Base-by-base conservation (phyloP, 2,888 invertebrate species). In the Silvanus unidentatus region DNA sequence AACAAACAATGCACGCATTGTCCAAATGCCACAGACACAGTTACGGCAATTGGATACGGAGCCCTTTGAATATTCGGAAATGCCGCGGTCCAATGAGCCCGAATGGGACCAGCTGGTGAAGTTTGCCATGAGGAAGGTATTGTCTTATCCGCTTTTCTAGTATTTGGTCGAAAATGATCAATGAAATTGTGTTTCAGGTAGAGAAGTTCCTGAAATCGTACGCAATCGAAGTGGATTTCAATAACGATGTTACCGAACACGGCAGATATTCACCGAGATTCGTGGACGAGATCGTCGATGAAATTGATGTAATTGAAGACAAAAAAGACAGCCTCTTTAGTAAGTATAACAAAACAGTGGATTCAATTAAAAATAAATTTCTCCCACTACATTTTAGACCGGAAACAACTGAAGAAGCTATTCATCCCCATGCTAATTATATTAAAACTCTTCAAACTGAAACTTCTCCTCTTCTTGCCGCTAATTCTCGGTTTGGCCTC, bases 81-180 rank as follows among this genome's bases (percentile, higher is more conserved):
- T 81, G 55, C 78, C 87, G 1, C 76, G 87, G 43, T 77, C 83
- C 16, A 81, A 81, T 10, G 88, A 89, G 55, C 79, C 82, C 0
- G 88, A 89, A 65, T 90, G 89, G 89, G 88, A 88, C 60, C 80
- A 82, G 30, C 73, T 89, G 22, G 78, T 88, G 42, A 88, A 88
- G 70, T 89, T 83, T 60, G 82, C 81, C 13, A 73, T 84, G 69
- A 79, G 89, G 62, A 86, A 88, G 66, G 80, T 84, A 64, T 66
- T 2, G 15, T 16, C 8, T n/a, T n/a, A n/a, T n/a, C n/a, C n/a
- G n/a, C n/a, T n/a, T n/a, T n/a, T n/a, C n/a, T n/a, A n/a, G n/a
- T n/a, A n/a, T n/a, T n/a, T n/a, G n/a, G n/a, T n/a, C n/a, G n/a
- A n/a, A 32, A 32, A n/a, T 12, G 32, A 8, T 28, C 28, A 28